Percentiles rank a stretch among this genome's conserved stretches.
Evolutionary conservation across 2,888 invertebrate species (phyloP).

Genomic region (Smittia sp.): DNA sequence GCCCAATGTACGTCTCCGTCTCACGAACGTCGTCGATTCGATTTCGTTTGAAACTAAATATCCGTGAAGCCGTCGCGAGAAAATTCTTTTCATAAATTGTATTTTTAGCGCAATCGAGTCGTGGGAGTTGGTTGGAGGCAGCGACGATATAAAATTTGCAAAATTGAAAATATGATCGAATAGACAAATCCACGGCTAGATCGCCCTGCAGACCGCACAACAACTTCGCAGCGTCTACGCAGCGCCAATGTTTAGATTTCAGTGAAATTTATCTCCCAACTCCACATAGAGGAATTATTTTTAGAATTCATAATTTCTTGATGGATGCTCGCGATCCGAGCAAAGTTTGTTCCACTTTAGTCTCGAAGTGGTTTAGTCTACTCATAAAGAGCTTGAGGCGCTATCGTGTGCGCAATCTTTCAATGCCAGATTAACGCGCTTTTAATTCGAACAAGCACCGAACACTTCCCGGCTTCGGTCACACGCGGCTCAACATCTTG

Average conservation of each 20-base stretch:
- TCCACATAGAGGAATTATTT: not conserved
- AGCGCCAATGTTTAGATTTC: not conserved
- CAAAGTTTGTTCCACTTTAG: not conserved
- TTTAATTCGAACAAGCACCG: not conserved
- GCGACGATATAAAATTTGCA: not conserved
- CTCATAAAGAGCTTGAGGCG: not conserved
- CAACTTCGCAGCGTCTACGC: not conserved
- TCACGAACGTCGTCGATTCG: not conserved
- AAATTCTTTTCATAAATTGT: not conserved
- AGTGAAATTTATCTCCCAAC: not conserved
- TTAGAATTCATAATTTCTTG: not conserved
- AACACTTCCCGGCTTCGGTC: no score
- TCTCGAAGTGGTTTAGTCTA: not conserved
- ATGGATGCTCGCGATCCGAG: not conserved
- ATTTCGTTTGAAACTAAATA: not conserved
- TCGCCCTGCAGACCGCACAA: not conserved
- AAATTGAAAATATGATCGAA: not conserved
- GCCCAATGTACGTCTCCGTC: not conserved
- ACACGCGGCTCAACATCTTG: not conserved
- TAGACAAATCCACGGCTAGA: not conserved
- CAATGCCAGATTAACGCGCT: not conserved
- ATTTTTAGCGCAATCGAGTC: not conserved
- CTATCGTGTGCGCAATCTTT: not conserved
- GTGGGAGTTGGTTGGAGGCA: no score
- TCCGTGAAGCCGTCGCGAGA: not conserved